phyloP scores from a whole-genome alignment of 2,113 vertebrate genomes.

The Grallaria varia region DNA sequence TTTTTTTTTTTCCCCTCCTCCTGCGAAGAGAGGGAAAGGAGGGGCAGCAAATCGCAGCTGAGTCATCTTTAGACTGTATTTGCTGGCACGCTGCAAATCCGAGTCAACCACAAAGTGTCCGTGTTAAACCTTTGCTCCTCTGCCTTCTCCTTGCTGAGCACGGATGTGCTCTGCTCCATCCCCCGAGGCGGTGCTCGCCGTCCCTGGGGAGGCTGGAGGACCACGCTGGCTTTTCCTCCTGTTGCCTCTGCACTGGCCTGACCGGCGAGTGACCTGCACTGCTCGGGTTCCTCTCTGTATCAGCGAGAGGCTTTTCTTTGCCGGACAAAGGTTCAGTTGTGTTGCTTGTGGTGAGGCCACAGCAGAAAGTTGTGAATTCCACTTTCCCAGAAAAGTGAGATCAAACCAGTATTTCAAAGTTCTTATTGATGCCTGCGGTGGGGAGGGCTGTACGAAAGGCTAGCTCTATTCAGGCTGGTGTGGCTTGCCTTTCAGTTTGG shows the following conservation, averaged over 20 bases:
- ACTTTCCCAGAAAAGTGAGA: not conserved
- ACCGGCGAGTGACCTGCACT: not conserved
- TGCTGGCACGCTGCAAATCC: not conserved
- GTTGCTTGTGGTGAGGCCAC: not conserved
- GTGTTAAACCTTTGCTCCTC: not conserved
- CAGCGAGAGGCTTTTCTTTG: not conserved
- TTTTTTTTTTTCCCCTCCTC: not conserved
- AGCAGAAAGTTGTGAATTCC: not conserved
- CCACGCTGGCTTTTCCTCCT: rapidly evolving
- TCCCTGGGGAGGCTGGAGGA: not conserved
- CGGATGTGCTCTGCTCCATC: not conserved
- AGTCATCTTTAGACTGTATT: not conserved
- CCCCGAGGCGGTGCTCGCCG: not conserved
- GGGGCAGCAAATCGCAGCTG: not conserved
- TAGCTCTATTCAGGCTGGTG: not conserved
- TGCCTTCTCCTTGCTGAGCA: not conserved
- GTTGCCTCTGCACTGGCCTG: not conserved
- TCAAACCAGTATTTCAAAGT: not conserved
- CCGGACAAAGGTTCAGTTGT: constrained; percentile 34
- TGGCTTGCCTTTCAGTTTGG: not conserved
- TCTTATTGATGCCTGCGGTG: not conserved
- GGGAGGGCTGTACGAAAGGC: not conserved
- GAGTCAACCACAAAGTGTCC: not conserved
- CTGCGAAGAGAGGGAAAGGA: not conserved
- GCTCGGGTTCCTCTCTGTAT: not conserved